phyloP scores from a whole-genome alignment of 2,888 invertebrate genomes.

The Plagiodera versicolora region DNA sequence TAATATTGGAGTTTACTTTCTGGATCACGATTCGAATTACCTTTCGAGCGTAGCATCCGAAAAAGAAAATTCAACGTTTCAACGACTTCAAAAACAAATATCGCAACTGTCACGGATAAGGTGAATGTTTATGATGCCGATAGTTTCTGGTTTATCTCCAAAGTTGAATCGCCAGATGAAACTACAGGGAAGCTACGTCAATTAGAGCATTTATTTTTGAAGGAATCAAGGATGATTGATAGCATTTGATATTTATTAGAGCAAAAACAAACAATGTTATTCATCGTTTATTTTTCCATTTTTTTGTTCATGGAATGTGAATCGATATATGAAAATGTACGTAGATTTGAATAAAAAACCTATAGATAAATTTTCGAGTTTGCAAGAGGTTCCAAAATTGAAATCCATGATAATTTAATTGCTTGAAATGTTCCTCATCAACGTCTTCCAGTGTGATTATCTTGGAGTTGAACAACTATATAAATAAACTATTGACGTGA shows the following conservation, averaged over 20 bases:
- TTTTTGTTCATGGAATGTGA: no score
- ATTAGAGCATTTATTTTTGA: neutral
- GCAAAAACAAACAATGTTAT: no score
- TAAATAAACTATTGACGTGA: no score
- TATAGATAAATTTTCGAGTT: no score
- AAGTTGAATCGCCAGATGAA: neutral
- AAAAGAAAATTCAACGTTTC: slow-evolving; percentile 2
- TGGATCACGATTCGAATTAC: slow-evolving; percentile 40
- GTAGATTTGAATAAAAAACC: no score
- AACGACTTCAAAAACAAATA: neutral
- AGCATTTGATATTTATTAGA: neutral
- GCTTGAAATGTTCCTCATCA: no score
- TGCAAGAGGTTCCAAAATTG: no score
- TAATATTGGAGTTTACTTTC: slow-evolving; percentile 39
- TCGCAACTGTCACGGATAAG: neutral
- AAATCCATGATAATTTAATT: no score
- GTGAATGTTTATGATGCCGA: neutral
- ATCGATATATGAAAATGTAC: no score
- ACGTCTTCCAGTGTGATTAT: no score
- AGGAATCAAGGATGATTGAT: neutral
- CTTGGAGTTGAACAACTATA: no score
- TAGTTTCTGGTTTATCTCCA: neutral
- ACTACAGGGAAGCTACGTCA: neutral
- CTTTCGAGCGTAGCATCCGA: slow-evolving; percentile 36
- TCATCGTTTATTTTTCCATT: no score